phyloP scores from a whole-genome alignment of 2,888 invertebrate genomes.

The Seira musarum region DNA sequence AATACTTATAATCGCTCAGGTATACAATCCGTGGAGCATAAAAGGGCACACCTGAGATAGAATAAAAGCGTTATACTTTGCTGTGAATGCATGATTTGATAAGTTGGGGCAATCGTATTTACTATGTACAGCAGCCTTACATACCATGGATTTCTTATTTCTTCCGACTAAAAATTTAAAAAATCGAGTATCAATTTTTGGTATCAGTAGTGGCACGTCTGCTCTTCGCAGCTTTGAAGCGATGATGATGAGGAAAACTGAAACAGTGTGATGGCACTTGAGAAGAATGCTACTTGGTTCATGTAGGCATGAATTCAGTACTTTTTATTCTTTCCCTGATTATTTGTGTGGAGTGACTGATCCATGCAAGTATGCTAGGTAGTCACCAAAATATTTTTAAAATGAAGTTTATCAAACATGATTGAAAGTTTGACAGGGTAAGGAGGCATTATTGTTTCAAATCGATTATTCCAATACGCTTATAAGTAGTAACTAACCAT shows the following conservation, averaged over 20 bases:
- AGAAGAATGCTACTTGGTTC: background rate
- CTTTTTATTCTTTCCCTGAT: background rate
- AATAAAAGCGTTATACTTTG: background rate
- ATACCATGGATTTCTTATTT: background rate
- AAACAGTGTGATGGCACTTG: background rate
- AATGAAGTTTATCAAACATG: slow-evolving; percentile 39
- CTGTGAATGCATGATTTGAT: background rate
- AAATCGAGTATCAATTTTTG: background rate
- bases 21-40: slow-evolving; percentile 4
- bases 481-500: slow-evolving; percentile 42
- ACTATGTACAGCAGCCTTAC: too few species aligned
- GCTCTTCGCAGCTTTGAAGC: background rate
- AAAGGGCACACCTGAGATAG: background rate
- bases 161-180: background rate
- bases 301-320: background rate
- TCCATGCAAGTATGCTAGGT: too few species aligned
- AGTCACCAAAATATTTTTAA: slow-evolving; percentile 17
- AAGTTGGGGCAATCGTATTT: too few species aligned
- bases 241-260: slow-evolving; percentile 9
- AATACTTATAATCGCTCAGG: background rate
- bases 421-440: slow-evolving; percentile 19
- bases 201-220: background rate
- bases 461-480: slow-evolving; percentile 65
- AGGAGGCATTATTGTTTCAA: slow-evolving; percentile 65
- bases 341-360: slow-evolving; percentile 9